phyloP scores from a whole-genome alignment of 2,888 invertebrate species.

The Galerucella calmariensis region DNA sequence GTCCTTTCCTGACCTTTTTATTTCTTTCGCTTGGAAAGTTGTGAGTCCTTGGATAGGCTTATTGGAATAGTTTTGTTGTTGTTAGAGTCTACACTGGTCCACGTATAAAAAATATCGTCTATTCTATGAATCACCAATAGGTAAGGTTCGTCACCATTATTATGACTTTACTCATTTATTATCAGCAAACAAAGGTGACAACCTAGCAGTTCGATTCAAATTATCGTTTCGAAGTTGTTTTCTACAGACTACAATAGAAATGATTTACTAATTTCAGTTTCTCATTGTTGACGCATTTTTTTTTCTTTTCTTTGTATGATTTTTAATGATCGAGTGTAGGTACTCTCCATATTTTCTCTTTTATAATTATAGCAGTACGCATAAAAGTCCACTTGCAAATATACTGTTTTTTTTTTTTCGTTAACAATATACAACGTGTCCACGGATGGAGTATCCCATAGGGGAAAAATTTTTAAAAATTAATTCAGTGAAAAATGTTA shows the following conservation, averaged over 20 bases:
- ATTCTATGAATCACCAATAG: neutral
- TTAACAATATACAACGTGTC: too few relatives aligned
- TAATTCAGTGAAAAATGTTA: too few relatives aligned
- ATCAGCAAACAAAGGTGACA: neutral
- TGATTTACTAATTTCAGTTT: conserved; percentile 18
- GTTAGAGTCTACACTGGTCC: too few relatives aligned
- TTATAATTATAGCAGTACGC: neutral
- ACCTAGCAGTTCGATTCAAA: neutral
- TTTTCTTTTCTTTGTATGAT: neutral
- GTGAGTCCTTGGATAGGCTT: too few relatives aligned
- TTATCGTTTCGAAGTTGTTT: neutral
- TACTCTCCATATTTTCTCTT: conserved; percentile 20
- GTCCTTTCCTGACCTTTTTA: too few relatives aligned
- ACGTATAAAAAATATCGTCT: neutral
- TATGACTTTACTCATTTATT: conserved; percentile 6
- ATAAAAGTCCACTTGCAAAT: conserved; percentile 16
- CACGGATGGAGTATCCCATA: too few relatives aligned
- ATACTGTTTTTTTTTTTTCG: neutral
- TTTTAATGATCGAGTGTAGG: conserved; percentile 9
- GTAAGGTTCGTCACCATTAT: conserved; percentile 2
- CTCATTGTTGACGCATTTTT: conserved; percentile 18
- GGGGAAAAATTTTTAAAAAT: too few relatives aligned
- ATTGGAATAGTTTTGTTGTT: too few relatives aligned
- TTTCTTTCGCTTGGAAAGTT: too few relatives aligned
- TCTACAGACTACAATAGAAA: conserved; percentile 15